A percentile compares a stretch with the other conserved stretches of the same genome.
Conservation (phyloP, 2,113 vertebrate species). For the Chionomys nivalis region DNA sequence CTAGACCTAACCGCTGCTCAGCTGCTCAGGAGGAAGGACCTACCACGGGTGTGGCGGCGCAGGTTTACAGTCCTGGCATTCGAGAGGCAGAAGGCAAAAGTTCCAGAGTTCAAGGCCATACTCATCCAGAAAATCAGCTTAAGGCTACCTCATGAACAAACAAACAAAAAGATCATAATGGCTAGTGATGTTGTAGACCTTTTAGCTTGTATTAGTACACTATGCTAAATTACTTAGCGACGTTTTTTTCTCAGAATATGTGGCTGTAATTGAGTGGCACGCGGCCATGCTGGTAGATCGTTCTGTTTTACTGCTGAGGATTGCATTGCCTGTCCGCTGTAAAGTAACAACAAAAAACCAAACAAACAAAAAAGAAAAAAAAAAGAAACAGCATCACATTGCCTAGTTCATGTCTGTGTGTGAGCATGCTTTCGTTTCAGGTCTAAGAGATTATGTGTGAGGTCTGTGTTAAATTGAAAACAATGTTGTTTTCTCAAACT, state of each 20-base stretch:
- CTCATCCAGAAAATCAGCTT: background rate
- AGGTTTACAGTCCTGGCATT: background rate
- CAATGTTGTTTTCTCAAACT: conserved; percentile 1
- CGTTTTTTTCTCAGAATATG: background rate
- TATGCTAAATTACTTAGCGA: background rate
- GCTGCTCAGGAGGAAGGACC: background rate
- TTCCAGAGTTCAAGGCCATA: background rate
- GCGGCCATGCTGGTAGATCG: background rate
- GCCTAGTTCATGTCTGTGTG: background rate
- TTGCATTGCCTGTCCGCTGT: background rate
- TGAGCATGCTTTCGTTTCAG: background rate
- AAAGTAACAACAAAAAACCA: background rate
- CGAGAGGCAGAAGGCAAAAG: no score
- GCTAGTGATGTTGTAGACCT: background rate
- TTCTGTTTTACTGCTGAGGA: background rate
- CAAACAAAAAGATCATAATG: no score
- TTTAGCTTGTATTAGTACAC: background rate
- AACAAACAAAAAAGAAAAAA: no score
- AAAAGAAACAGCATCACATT: background rate
- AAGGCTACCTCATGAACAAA: background rate
- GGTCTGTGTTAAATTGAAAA: background rate
- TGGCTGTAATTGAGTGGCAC: background rate
- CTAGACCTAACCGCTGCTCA: background rate
- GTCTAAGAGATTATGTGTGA: background rate
- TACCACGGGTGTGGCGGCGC: background rate